Evolutionary conservation across 92 coral and sea anemone genomes (phyloP), one percentile per base, ranked within the genome.

Genomic region (Epizoanthus scotinus): DNA sequence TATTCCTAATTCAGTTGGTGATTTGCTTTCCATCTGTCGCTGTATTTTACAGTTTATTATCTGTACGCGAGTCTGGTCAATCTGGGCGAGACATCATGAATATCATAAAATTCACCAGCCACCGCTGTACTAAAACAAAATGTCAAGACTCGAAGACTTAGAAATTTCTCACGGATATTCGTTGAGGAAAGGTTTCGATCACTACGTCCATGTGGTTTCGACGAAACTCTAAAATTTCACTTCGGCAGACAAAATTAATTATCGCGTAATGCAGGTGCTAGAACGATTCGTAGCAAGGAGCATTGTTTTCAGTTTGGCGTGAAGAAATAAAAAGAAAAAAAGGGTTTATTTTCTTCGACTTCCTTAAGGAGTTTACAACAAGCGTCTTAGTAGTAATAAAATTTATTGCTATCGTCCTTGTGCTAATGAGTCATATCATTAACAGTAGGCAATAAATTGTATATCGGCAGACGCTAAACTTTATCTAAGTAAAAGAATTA

Each of bases 221-320:
- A 42, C 22, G 68, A 75, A 75, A 42, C 81, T 75, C 78, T 47
- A 14, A 71, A 52, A 50, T 71, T 71, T 71, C 68, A 40, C 47
- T 29, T 38, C 18, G 40, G 56, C 68, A 75, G 81, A 75, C 81
- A 40, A 75, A 75, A 75, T 75, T 75, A 75, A 75, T 75, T 59
- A 64, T 29, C 19, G 59, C 40, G 5, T 68, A 2, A 60, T 34
- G 81, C 81, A 75, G 81, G 57, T 75, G 81, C 8, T 75, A 9
- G 19, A 34, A 60, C n/a, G 34, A 25, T 9, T 55, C 25, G 24
- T 55, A 52, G 78, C 53, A 57, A 14, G 69, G 47, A 27, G 61
- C 27, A 75, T 56, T 75, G 81, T 75, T 75, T 75, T 75, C 59
- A 40, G 81, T 42, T 75, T 75, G 40, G 63, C 81, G 26, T 75